phyloP scores from a whole-genome alignment of 1,140 invertebrate species.

The Aphidius gifuensis region DNA sequence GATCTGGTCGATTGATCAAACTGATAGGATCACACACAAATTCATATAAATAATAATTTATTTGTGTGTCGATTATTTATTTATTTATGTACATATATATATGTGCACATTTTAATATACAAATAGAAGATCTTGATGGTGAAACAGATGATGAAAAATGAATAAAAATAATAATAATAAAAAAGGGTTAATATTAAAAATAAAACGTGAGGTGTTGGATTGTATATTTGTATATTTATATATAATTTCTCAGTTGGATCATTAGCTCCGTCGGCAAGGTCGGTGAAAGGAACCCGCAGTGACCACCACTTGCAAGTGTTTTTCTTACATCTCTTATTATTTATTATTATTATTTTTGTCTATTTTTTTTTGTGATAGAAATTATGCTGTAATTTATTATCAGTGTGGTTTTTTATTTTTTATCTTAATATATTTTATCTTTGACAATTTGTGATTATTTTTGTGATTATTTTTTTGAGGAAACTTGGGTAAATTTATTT shows the following conservation, averaged over 20 bases:
- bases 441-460: too few species aligned
- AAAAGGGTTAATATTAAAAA: neutral
- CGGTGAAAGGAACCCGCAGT: constrained; percentile 47
- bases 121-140: neutral
- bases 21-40: constrained; percentile 2
- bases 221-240: too few species aligned
- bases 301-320: constrained; percentile 11
- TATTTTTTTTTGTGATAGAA: neutral
- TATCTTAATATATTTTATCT: too few species aligned
- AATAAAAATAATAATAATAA: neutral
- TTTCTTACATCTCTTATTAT: constrained; percentile 23
- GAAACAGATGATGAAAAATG: neutral
- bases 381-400: too few species aligned
- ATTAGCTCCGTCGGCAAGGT: constrained; percentile 47
- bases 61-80: neutral
- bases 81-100: constrained; percentile 4
- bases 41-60: neutral
- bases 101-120: neutral
- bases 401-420: too few species aligned
- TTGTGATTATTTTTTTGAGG: too few species aligned
- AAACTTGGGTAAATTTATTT: too few species aligned
- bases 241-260: constrained; percentile 26
- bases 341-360: too few species aligned
- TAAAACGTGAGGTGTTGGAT: constrained; percentile 38
- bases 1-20: constrained; percentile 17